These are phyloP conservation scores for Coboldia fuscipes DNA, from an alignment of 1,140 invertebrate genomes.

Conservation along the genomic window DNA sequence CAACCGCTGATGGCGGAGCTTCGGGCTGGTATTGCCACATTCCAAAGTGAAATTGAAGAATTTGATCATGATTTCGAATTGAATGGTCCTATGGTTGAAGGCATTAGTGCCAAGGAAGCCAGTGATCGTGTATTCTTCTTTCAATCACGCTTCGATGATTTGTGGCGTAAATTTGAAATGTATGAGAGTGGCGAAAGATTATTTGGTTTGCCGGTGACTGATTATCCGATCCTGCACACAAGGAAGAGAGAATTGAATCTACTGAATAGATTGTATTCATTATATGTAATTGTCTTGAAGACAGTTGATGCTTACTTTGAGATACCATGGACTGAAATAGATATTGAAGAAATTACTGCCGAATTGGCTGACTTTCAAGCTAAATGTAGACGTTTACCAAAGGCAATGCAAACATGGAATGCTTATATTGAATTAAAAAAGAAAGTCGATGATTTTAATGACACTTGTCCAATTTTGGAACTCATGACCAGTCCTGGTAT, in stretches of 20 bases:
- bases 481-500: conserved; percentile 79
- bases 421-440: conserved; percentile 69
- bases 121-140: conserved; percentile 56
- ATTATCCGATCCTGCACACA: conserved; percentile 54
- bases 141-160: conserved; percentile 55
- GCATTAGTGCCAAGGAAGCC: conserved; percentile 59
- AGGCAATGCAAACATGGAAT: conserved; percentile 70
- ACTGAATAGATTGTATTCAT: conserved; percentile 56
- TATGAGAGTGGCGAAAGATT: conserved; percentile 60
- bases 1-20: conserved; percentile 48
- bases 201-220: conserved; percentile 56
- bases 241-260: conserved; percentile 66
- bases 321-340: conserved; percentile 60
- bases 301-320: conserved; percentile 70
- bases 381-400: conserved; percentile 56
- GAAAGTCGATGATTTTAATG: conserved; percentile 78
- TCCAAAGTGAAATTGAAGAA: conserved; percentile 40
- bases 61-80: conserved; percentile 53
- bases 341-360: conserved; percentile 58
- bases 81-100: conserved; percentile 63
- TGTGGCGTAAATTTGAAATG: conserved; percentile 56
- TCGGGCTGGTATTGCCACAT: conserved; percentile 40
- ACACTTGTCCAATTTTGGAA: conserved; percentile 67
- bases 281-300: conserved; percentile 63
- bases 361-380: conserved; percentile 66